Conservation (phyloP, 1,140 invertebrate genomes). For the Leptonema lineaticorne region DNA sequence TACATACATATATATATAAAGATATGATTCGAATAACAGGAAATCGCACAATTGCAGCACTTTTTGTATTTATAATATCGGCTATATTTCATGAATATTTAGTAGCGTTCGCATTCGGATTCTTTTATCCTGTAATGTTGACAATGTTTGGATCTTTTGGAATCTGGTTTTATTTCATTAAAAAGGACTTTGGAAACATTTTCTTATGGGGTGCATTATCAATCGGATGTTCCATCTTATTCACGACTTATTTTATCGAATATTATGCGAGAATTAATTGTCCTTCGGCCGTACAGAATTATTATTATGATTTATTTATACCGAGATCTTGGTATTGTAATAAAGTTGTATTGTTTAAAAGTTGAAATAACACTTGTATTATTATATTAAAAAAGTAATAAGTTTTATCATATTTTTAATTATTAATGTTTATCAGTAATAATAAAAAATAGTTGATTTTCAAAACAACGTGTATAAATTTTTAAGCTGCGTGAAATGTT, state of each 20-base stretch:
- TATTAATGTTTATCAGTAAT: too few species aligned
- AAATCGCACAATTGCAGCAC: slow-evolving; percentile 56
- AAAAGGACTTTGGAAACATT: slow-evolving; percentile 45
- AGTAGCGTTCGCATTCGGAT: slow-evolving; percentile 71
- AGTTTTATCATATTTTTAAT: neutral
- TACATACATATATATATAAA: slow-evolving; percentile 89
- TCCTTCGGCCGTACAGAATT: slow-evolving; percentile 52
- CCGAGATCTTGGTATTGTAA: slow-evolving; percentile 65
- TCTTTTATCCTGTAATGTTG: slow-evolving; percentile 86
- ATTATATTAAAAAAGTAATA: neutral
- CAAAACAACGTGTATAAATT: too few species aligned
- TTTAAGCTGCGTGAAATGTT: too few species aligned
- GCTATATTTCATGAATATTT: slow-evolving; percentile 86
- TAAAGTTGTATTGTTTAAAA: slow-evolving; percentile 43
- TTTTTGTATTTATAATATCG: slow-evolving; percentile 64
- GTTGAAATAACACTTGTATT: neutral
- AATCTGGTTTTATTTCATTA: slow-evolving; percentile 53
- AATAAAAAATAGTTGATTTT: too few species aligned
- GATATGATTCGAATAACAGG: slow-evolving; percentile 70
- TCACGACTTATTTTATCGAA: slow-evolving; percentile 80
- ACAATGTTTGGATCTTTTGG: slow-evolving; percentile 67
- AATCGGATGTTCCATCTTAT: slow-evolving; percentile 71
- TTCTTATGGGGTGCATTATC: slow-evolving; percentile 76
- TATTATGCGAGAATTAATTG: slow-evolving; percentile 81
- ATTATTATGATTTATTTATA: slow-evolving; percentile 52